Base-by-base conservation (phyloP, 2,797 vertebrate genomes). In the Typhlichthys eigenmanni region DNA sequence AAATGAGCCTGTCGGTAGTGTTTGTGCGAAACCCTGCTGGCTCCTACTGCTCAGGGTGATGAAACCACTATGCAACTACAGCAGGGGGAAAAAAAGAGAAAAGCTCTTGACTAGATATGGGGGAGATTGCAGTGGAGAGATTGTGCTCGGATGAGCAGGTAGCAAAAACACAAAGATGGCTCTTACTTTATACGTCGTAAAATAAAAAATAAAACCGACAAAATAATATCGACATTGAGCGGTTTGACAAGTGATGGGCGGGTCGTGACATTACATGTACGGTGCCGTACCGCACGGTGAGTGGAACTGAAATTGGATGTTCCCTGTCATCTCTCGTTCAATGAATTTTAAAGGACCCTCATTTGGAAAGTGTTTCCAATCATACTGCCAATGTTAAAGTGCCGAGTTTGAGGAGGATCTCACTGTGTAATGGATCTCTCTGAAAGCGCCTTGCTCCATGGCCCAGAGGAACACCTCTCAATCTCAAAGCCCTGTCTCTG, bases 31-130 rank as follows among this genome's bases (percentile, higher is more conserved):
- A 86, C 81, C 88, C 89, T 80, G 85, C 85, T 85, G 87, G 80
- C 86, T 84, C 81, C 81, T 71, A 82, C 82, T 69, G 88, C 87
- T 84, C 85, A 72, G 73, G 85, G 89, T 92, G 91, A 92, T 91
- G 91, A 91, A 92, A 92, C 88, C 87, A 66, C 87, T 73, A 81
- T 88, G 91, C 87, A 92, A 91, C 88, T 84, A 87, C 85, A 62
- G 72, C 72, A 70, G 48, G 55, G 48, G 34, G 24, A 49, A n/a
- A 48, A 56, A 66, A 58, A 65, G 45, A n/a, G 47, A 71, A 76
- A 72, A 78, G 70, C 80, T 81, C 62, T 74, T 66, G 80, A 82
- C 81, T 68, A 81, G 85, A 87, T 79, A 80, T 29, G 80, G 60
- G 63, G 60, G 67, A 78, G 85, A 89, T 87, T 88, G 81, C 78